Percentiles rank a stretch among this genome's conserved stretches.
These are phyloP conservation scores for Hypomesus transpacificus DNA, from an alignment of 2,113 vertebrate genomes.

Conservation along the genomic window DNA sequence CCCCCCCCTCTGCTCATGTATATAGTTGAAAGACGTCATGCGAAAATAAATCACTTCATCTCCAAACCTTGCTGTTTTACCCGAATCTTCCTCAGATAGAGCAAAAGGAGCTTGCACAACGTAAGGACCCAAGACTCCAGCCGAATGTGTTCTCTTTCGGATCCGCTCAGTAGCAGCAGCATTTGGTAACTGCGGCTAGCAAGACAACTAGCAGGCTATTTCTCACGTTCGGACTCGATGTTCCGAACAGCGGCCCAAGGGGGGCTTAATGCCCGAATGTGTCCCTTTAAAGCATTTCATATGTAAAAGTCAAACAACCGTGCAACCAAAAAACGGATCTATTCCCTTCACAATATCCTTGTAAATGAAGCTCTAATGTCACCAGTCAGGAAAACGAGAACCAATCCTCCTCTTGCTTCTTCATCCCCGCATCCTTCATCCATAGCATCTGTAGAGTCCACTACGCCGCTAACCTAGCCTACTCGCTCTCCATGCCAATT, in stretches of 20 bases:
- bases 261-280: constrained; percentile 53
- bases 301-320: constrained; percentile 7
- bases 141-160: constrained; percentile 41
- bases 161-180: constrained; percentile 59
- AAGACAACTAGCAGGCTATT: constrained; percentile 53
- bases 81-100: constrained; percentile 20
- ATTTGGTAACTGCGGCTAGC: constrained; percentile 66
- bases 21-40: too few relatives aligned
- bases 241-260: constrained; percentile 64
- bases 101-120: constrained; percentile 25
- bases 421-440: constrained; percentile 42
- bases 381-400: constrained; percentile 62
- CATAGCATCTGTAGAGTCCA: constrained; percentile 64
- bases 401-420: constrained; percentile 57
- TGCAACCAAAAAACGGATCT: not conserved
- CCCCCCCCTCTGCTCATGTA: too few relatives aligned
- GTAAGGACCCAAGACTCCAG: constrained; percentile 41
- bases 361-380: constrained; percentile 30
- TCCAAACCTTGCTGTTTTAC: constrained; percentile 1
- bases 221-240: constrained; percentile 51
- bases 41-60: constrained; percentile 50
- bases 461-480: constrained; percentile 46
- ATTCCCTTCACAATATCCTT: constrained; percentile 2
- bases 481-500: not conserved
- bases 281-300: constrained; percentile 35